Percentiles rank a stretch among this genome's conserved stretches.
Evolutionary conservation across 92 coral and sea anemone genomes (phyloP).

Genomic region (Epizoanthus stellaris): DNA sequence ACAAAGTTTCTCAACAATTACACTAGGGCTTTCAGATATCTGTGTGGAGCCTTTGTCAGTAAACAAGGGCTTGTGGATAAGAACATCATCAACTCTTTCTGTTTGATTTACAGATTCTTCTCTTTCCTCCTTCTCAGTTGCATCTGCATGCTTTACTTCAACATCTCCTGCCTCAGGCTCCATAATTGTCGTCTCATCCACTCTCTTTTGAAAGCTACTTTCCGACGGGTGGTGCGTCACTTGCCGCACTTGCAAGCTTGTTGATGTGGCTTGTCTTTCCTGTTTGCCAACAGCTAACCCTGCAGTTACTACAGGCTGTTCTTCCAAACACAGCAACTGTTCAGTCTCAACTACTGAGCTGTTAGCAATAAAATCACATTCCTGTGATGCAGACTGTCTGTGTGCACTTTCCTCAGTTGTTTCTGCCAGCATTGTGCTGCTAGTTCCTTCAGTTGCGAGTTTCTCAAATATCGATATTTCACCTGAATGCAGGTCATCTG

Average conservation of each 20-base stretch:
- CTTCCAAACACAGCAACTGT: not conserved
- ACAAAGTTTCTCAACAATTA: constrained; percentile 36
- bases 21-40: constrained; percentile 32
- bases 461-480: not conserved
- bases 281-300: not conserved
- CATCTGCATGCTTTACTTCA: not conserved
- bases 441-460: not conserved
- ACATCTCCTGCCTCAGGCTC: not conserved
- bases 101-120: not conserved
- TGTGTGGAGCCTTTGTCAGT: not conserved
- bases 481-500: not conserved
- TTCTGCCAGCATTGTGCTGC: not conserved
- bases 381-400: not conserved
- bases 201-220: not conserved
- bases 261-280: not conserved
- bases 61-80: not conserved
- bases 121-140: not conserved
- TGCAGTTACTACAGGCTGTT: not conserved
- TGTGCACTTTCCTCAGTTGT: not conserved
- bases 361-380: not conserved
- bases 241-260: not conserved
- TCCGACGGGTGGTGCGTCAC: not conserved
- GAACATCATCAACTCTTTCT: not conserved
- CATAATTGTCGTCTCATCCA: not conserved
- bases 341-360: not conserved